Base-by-base conservation (phyloP, 2,888 invertebrate species). In the Phortica okadai region DNA sequence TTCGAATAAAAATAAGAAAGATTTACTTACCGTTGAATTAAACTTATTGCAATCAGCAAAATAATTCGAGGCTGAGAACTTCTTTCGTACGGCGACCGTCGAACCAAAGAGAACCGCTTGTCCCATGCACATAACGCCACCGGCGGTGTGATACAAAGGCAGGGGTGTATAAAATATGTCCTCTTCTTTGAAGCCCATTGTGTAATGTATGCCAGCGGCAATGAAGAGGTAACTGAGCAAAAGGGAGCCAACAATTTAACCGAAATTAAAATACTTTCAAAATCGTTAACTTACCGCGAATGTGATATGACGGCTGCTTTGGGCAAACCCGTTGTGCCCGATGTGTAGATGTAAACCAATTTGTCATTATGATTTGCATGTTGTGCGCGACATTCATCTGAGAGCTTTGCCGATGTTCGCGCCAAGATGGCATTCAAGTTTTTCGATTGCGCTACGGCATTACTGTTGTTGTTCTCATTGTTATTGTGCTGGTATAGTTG, bases 271-370 rank as follows among this genome's bases (percentile, higher is more conserved):
- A 8, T 21, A 54, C 11, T n/a, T 50, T 25, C 1, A 58, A 73
- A 58, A 59, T 73, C n/a, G n/a, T 25, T 6, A 21, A 83, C 82
- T 76, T 91, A 97, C 97, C 98, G 95, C 58, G 96, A 95, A 88
- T 97, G 95, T 42, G 96, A 97, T 89, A 99, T 98, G 74, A 99
- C 96, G 69, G 99, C 99, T 41, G 99, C 98, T 92, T 99, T 99
- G 0, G 99, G 99, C 79, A 99, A 92, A 7, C 99, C 99, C 4
- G 99, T 99, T 0, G 99, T 99, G 67, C 99, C 99, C 59, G 98
- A 98, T 0, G 99, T 99, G 91, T 98, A 99, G 88, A 99, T 98
- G 90, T 98, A 99, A 72, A 99, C 93, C 69, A 99, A 92, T 85
- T 94, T 94, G 87, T 96, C 96, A 80, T 94, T 93, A 89, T 96